A percentile compares a stretch with the other conserved stretches of the same genome.
These are phyloP conservation scores for Neria commutata DNA, from an alignment of 2,888 invertebrate species.

Conservation along the genomic window DNA sequence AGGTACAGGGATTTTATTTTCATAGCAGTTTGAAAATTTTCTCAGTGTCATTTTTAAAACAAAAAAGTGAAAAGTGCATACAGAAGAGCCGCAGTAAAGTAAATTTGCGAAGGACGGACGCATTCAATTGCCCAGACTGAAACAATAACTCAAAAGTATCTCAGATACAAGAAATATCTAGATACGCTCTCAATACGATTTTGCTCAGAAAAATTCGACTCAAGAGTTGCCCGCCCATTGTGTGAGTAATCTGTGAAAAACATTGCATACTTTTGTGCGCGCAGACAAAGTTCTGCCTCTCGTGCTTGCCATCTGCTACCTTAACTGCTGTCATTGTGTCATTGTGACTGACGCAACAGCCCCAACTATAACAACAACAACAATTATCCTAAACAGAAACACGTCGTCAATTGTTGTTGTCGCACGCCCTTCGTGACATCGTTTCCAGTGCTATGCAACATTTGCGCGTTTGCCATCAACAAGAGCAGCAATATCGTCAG, in stretches of 20 bases:
- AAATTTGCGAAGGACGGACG: no score
- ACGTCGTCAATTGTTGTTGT: not conserved
- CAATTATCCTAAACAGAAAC: constrained; percentile 9
- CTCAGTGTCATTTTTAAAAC: constrained; percentile 12
- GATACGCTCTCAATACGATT: no score
- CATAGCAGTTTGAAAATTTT: constrained; percentile 37
- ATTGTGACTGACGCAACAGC: constrained; percentile 46
- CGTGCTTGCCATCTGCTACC: constrained; percentile 26
- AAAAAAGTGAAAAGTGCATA: not conserved
- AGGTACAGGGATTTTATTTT: constrained; percentile 52
- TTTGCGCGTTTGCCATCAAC: no score
- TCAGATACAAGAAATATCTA: constrained; percentile 34
- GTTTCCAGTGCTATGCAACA: no score
- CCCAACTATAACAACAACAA: constrained; percentile 19
- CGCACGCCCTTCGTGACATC: no score
- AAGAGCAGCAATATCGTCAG: not conserved
- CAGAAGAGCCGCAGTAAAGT: constrained; percentile 13
- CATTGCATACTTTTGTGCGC: not conserved
- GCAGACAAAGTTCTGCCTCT: constrained; percentile 11
- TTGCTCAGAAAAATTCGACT: no score
- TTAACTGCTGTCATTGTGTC: constrained; percentile 44
- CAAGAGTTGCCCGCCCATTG: no score
- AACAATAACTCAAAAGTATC: constrained; percentile 28
- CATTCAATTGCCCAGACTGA: no score
- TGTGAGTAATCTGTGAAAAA: no score